Conservation (phyloP, 1,140 invertebrate genomes). For the Monochamus saltuarius region DNA sequence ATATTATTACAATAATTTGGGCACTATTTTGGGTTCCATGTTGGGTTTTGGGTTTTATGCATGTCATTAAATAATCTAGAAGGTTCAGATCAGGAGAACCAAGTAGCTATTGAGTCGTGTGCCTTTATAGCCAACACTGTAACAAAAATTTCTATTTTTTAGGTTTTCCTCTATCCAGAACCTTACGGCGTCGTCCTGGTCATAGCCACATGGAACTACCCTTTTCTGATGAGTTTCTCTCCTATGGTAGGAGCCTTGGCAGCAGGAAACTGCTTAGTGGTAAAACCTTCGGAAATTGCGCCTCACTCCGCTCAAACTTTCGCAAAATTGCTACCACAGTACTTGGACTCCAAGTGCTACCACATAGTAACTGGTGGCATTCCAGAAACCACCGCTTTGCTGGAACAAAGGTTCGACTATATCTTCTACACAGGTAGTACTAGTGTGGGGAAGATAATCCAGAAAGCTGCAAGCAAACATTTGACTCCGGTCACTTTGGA, state of each 20-base stretch:
- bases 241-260: constrained; percentile 78
- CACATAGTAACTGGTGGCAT: constrained; percentile 77
- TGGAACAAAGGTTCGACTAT: constrained; percentile 92
- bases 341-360: constrained; percentile 76
- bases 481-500: constrained; percentile 94
- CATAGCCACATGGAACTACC: constrained; percentile 98
- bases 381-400: constrained; percentile 63
- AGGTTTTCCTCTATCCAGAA: constrained; percentile 63
- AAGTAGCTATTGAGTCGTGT: constrained; percentile 15
- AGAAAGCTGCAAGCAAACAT: constrained; percentile 83
- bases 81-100: constrained; percentile 63
- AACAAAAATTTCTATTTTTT: constrained; percentile 61
- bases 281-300: constrained; percentile 96
- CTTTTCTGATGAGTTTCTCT: constrained; percentile 75
- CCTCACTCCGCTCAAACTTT: constrained; percentile 70
- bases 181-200: constrained; percentile 88
- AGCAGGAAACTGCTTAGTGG: constrained; percentile 89
- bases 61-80: too few species aligned
- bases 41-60: too few species aligned
- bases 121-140: constrained; percentile 69
- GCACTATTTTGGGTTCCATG: too few species aligned
- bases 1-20: too few species aligned
- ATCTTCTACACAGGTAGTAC: constrained; percentile 97
- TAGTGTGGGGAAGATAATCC: constrained; percentile 84
- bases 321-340: constrained; percentile 79